These are phyloP conservation scores for Saguinus imperator DNA, from an alignment of 2,113 vertebrate species.

Conservation along the genomic window DNA sequence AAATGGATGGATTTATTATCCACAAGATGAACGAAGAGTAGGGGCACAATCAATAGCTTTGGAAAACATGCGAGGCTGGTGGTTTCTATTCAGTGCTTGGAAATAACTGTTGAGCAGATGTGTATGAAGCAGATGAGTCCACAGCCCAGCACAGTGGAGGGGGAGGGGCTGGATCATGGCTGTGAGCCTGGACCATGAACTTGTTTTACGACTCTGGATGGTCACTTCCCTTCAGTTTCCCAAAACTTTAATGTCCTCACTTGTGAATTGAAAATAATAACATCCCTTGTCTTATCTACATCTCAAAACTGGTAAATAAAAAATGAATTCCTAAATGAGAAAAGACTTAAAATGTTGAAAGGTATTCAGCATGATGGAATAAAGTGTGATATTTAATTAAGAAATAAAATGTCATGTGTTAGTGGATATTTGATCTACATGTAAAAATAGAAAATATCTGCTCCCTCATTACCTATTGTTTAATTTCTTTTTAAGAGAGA, in stretches of 20 bases:
- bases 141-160: accelerated
- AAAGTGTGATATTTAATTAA: background rate
- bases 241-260: background rate
- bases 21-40: constrained; percentile 62
- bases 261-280: background rate
- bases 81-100: constrained; percentile 47
- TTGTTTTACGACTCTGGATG: background rate
- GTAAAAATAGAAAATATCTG: background rate
- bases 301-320: background rate
- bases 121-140: background rate
- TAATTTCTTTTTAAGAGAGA: constrained; percentile 23
- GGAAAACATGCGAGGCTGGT: constrained; percentile 63
- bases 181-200: background rate
- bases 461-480: background rate
- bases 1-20: constrained; percentile 77
- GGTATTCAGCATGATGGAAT: background rate
- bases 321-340: constrained; percentile 36
- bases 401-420: constrained; percentile 7
- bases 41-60: constrained; percentile 56
- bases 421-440: background rate
- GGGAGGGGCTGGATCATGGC: background rate
- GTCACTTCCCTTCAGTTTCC: background rate
- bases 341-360: background rate
- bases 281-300: background rate
- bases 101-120: background rate